Base-by-base conservation (phyloP, 1,140 invertebrate species). In the Aphelenchoides fujianensis region DNA sequence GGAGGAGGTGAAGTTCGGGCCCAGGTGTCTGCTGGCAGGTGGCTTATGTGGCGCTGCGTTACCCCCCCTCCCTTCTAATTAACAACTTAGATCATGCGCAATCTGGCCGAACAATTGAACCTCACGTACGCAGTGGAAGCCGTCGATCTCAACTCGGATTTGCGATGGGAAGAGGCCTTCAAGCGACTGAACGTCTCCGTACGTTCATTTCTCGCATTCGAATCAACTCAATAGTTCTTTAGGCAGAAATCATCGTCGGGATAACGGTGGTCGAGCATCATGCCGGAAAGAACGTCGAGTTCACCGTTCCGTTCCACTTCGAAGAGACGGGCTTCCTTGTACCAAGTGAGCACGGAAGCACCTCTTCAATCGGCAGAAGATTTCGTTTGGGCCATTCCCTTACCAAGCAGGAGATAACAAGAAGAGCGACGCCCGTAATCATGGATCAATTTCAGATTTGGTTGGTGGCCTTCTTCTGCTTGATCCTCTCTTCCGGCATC, bases 171-270 rank as follows among this genome's bases (percentile, higher is more conserved):
- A 27, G 63, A 66, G 12, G 63, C 63, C 2, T 66, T 66, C 63
- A 36, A 34, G 31, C 28, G 12, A 1, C 34, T 66, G n/a, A 16
- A 36, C 12, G 27, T 16, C 34, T 41, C 32, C 32, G 63, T 59
- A 59, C 7, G 55, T 59, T 59, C 5, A 23, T 59, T 16, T 59
- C 5, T 5, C 5, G 41, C 12, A 48, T 48, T 12, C 12, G 12
- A 48, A 12, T 48, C 41, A 48, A 12, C 12, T 12, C 7, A 59
- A 5, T 7, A 5, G 5, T 59, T 19, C 23, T 7, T 5, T 5
- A 66, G 27, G 63, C 63, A n/a, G 63, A 66, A 30, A 66, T 66
- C 36, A 37, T 66, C n/a, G 63, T 66, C n/a, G 63, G 63, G 7
- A 48, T 48, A 36, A 37, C 63, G 53, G 63, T 66, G 3, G 27